Evolutionary conservation across 2,113 vertebrate genomes (phyloP).

Genomic region (Chlorodrepanis virens): DNA sequence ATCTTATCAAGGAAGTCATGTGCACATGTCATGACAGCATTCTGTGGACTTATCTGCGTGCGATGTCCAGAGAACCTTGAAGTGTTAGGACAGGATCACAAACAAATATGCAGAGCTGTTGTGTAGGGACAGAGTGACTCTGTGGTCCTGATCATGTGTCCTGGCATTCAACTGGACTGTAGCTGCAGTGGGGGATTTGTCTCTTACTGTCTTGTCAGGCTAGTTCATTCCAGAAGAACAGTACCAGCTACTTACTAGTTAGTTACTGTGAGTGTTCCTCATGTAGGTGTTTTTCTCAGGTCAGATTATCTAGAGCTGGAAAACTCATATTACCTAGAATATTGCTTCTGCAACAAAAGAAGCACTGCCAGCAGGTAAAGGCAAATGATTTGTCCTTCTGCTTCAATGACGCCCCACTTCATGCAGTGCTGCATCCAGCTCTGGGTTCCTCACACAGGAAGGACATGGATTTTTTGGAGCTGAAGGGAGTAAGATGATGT

Average conservation of each 20-base stretch:
- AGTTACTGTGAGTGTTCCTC: neutral
- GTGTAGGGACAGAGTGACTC: neutral
- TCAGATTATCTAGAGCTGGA: neutral
- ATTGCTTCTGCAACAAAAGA: neutral
- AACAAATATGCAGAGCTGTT: neutral
- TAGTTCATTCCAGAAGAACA: neutral
- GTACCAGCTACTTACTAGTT: fast-evolving
- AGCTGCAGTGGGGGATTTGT: neutral
- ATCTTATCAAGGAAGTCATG: neutral
- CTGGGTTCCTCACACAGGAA: neutral
- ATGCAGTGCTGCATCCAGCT: neutral
- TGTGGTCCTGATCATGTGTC: neutral
- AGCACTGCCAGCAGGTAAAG: neutral
- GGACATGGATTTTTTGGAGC: neutral
- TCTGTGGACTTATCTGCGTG: neutral
- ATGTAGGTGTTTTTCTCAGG: neutral
- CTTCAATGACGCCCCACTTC: neutral
- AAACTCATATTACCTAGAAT: neutral
- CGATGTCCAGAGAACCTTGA: neutral
- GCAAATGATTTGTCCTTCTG: neutral
- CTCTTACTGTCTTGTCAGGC: neutral
- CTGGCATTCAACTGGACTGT: neutral
- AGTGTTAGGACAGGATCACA: neutral
- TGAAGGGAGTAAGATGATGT: neutral
- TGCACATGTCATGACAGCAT: neutral